phyloP scores from a whole-genome alignment of 2,888 invertebrate genomes.

The Scrobipalpa atriplicella region DNA sequence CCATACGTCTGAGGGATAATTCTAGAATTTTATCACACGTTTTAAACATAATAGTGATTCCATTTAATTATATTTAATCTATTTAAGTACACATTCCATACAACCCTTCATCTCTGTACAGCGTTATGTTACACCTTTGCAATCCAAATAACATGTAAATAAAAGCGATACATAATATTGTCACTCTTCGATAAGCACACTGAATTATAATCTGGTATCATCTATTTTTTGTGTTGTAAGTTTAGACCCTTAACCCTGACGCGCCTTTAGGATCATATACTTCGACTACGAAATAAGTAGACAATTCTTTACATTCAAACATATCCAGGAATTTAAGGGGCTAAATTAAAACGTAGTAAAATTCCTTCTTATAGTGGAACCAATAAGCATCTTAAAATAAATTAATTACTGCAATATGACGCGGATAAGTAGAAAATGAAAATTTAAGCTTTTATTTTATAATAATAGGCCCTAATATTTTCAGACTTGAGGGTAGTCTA shows the following conservation, averaged over 20 bases:
- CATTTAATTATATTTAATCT: conserved; percentile 45
- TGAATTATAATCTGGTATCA: background rate
- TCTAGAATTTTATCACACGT: conserved; percentile 63
- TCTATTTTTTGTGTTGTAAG: background rate
- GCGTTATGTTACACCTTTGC: conserved; percentile 19
- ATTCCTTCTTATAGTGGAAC: background rate
- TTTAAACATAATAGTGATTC: conserved; percentile 53
- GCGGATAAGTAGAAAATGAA: background rate
- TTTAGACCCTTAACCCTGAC: conserved; percentile 5
- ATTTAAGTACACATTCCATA: conserved; percentile 73
- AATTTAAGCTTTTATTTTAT: background rate
- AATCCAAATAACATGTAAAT: background rate
- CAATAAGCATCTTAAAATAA: too few species aligned
- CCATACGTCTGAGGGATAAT: conserved; percentile 34
- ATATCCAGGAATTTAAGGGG: background rate
- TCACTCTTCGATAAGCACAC: conserved; percentile 3
- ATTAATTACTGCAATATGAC: too few species aligned
- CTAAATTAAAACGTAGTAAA: background rate
- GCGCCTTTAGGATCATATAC: background rate
- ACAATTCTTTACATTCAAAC: background rate
- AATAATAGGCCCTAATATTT: conserved; percentile 33
- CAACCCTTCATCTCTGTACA: conserved; percentile 50
- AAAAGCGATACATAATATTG: conserved; percentile 10
- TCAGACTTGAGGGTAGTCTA: conserved; percentile 42
- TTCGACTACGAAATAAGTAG: background rate